Evolutionary conservation across 53 echinoderm and acorn worm genomes (phyloP), one percentile per base, ranked within the genome.

Genomic region (Mesocentrotus franciscanus): DNA sequence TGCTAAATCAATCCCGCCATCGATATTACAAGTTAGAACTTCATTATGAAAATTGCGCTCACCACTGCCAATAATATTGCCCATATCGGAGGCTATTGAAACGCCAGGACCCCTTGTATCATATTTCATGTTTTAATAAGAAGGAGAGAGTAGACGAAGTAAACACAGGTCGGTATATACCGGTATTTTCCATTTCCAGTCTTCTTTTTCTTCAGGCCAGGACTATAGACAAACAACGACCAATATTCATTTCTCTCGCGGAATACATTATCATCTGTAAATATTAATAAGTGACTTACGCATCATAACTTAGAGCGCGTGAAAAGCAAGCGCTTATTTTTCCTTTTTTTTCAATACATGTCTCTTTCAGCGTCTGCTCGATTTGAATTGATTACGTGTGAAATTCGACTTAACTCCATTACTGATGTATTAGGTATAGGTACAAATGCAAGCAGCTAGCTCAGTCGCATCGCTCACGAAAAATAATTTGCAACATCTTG

Each of bases 11-110:
- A 91, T 91, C 64, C 66, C 61, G 16, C 35, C 91, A 18, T 35
- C 91, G 91, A 91, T 91, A 91, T 91, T 91, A 66, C 91, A 91
- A 91, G 62, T 91, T 91, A 35, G 61, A 62, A 91, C 22, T 91
- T 64, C 66, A 91, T 91, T 91, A 66, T 36, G 66, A 66, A 62
- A 64, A 64, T 35, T 62, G 91, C 33, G n/a, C 66, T 12, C 62
- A 91, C 91, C 66, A 91, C 8, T 22, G 32, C 58, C 61, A 61
- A 58, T 58, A 66, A 91, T 87, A 91, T 91, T 91, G 91, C 14
- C 26, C 56, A 35, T 91, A 91, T 91, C 22, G 64, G 91, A 61
- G 66, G 91, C 60, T 66, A 91, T 91, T 35, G 91, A 8, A 33
- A 35, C 22, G 36, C 91, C 22, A 35, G 91, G 91, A 61, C 56